These are phyloP conservation scores for Palythoa caribaeorum DNA, from an alignment of 92 coral and sea anemone species.

Conservation along the genomic window DNA sequence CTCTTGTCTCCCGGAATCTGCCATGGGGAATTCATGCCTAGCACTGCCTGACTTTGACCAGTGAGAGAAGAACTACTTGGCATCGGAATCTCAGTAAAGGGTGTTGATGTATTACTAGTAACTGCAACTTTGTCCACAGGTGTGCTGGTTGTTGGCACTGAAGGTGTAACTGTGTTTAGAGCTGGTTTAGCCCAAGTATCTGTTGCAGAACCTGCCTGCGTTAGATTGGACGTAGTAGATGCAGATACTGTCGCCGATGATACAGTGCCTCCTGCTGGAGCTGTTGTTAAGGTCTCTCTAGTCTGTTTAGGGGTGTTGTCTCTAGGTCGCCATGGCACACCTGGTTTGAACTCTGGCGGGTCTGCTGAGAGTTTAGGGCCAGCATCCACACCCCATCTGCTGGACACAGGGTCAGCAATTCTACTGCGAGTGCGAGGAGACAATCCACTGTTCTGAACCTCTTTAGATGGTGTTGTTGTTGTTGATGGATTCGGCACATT, in stretches of 20 bases:
- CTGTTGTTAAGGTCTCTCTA: conserved; percentile 42
- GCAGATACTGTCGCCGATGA: conserved; percentile 47
- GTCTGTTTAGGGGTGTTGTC: conserved; percentile 60
- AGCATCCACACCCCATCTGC: conserved; percentile 99
- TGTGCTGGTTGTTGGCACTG: conserved; percentile 20
- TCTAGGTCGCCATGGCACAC: conserved; percentile 98
- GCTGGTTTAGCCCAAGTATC: conserved; percentile 35
- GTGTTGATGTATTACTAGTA: conserved; percentile 24
- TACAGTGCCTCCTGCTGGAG: conserved; percentile 17
- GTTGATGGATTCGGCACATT: conserved; percentile 39
- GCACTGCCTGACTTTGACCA: conserved; percentile 32
- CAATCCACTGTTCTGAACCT: conserved; percentile 29
- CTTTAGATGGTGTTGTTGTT: conserved; percentile 25
- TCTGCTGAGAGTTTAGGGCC: conserved; percentile 96
- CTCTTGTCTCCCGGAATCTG: conserved; percentile 62
- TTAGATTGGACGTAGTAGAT: background rate
- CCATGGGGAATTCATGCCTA: conserved; percentile 65
- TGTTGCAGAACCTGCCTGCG: conserved; percentile 35
- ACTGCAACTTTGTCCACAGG: conserved; percentile 30
- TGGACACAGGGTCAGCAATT: conserved; percentile 94
- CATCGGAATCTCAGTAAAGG: conserved; percentile 61
- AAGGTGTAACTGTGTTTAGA: conserved; percentile 9
- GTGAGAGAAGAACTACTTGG: conserved; percentile 45
- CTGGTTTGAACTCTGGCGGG: conserved; percentile 99
- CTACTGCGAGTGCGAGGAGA: conserved; percentile 78